These are phyloP conservation scores for Drosophila saltans DNA, from an alignment of 1,140 invertebrate genomes.

Conservation along the genomic window DNA sequence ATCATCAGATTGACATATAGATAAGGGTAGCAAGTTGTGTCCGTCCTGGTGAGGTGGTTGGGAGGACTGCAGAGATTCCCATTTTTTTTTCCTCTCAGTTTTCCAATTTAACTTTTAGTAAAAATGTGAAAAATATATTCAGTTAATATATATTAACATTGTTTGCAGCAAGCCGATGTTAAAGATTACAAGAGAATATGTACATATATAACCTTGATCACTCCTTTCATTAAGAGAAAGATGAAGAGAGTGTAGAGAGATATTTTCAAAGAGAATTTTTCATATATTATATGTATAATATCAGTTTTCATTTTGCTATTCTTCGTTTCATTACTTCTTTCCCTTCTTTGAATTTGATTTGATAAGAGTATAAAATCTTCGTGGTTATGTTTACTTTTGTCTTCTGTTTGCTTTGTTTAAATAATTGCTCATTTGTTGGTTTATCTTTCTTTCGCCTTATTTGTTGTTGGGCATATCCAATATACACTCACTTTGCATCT, in stretches of 20 bases:
- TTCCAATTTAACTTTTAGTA: not conserved
- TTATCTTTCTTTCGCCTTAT: constrained; percentile 1
- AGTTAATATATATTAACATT: not conserved
- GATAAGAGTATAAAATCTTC: not conserved
- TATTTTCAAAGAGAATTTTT: too few species aligned
- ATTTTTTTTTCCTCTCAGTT: not conserved
- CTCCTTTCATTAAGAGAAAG: too few species aligned
- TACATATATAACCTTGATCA: too few species aligned
- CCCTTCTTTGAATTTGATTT: too few species aligned
- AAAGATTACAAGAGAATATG: too few species aligned
- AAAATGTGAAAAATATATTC: constrained; percentile 2
- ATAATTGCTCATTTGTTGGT: constrained; percentile 5
- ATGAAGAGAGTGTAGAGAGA: too few species aligned
- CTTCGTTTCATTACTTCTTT: too few species aligned
- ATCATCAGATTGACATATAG: constrained; percentile 45
- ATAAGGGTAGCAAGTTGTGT: constrained; percentile 29
- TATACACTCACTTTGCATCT: constrained; percentile 9
- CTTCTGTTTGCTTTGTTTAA: not conserved
- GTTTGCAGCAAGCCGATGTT: not conserved
- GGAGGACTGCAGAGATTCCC: not conserved
- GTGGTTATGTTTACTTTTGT: not conserved
- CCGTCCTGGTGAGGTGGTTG: not conserved
- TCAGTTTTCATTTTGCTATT: too few species aligned
- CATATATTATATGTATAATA: too few species aligned
- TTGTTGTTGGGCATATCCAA: constrained; percentile 17